A percentile compares a stretch with the other conserved stretches of the same genome.
These are phyloP conservation scores for Zalophus californianus DNA, from an alignment of 2,797 vertebrate genomes.

Conservation along the genomic window DNA sequence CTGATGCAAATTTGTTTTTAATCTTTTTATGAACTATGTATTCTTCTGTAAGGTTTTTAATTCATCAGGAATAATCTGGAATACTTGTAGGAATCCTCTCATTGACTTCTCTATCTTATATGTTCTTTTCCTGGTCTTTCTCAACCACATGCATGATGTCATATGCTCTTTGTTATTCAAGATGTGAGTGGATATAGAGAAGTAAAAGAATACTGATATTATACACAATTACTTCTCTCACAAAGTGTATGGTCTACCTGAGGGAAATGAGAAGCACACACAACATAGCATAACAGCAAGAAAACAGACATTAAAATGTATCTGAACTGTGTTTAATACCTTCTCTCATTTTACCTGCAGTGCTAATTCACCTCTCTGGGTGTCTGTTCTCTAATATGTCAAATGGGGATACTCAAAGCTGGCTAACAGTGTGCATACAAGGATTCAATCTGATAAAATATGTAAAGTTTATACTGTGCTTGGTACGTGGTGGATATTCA, in stretches of 20 bases:
- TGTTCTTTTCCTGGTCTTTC: constrained; percentile 15
- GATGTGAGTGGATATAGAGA: neutral
- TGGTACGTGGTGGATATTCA: neutral
- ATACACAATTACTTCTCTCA: neutral
- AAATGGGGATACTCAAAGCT: neutral
- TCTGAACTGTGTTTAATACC: neutral
- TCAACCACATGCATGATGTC: neutral
- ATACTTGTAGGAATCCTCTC: constrained; percentile 7
- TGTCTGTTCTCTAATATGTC: neutral
- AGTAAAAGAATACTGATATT: neutral
- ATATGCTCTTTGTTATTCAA: neutral
- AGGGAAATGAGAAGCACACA: neutral
- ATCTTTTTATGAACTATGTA: neutral
- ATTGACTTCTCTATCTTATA: neutral
- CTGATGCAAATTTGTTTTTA: constrained; percentile 40
- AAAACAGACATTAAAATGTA: neutral
- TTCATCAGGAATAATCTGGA: constrained; percentile 33
- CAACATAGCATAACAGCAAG: neutral
- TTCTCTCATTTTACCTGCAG: neutral
- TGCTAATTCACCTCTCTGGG: neutral
- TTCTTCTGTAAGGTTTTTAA: constrained; percentile 40
- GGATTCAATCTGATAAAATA: constrained; percentile 30
- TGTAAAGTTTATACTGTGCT: neutral
- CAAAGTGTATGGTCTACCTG: neutral
- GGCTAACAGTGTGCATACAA: neutral